Base-by-base conservation (phyloP, 2,113 vertebrate species). In the Hylia prasina region DNA sequence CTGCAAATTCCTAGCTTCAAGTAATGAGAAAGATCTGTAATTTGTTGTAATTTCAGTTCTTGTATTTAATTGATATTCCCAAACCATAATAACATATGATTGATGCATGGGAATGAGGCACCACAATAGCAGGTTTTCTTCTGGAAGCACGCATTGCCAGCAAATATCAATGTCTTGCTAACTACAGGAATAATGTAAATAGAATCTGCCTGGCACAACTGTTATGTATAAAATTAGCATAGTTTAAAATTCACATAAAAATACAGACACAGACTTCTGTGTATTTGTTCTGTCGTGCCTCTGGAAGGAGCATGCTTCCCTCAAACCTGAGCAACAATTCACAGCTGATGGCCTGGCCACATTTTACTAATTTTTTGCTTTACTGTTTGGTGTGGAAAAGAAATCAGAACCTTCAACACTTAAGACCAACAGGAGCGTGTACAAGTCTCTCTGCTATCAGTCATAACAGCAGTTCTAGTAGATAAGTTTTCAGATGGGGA, bases 161-260 rank as follows among this genome's bases (percentile, higher is more conserved):
- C 61, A 79, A 73, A 93, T 57, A 96, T 95, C 94, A 87, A 71
- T 87, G 93, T 90, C 90, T 97, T 91, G 54, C 92, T 98, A 97
- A 97, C 53, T 91, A 77, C 47, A 96, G 89, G 86, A 97, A 88
- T 45, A 50, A 86, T 95, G 88, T 96, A 97, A 98, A 97, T 93
- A 98, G 84, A 97, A 85, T 96, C 90, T 96, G 97, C 92, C 76
- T 96, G 87, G 72, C 95, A 93, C 93, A 97, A 97, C 83, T 97
- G 95, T 87, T 96, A 70, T 39, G 68, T 84, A 73, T 97, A 96
- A 98, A 98, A 98, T 97, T 98, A 97, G 75, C 80, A 91, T 88
- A 95, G 69, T 96, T 98, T 95, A 96, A 98, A 97, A 97, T 97
- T 96, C 89, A 87, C 48, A 82, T 87, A 56, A 57, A 94, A 89